Evolutionary conservation across 2,797 vertebrate species (phyloP).

Genomic region (Neopelma chrysocephalum): DNA sequence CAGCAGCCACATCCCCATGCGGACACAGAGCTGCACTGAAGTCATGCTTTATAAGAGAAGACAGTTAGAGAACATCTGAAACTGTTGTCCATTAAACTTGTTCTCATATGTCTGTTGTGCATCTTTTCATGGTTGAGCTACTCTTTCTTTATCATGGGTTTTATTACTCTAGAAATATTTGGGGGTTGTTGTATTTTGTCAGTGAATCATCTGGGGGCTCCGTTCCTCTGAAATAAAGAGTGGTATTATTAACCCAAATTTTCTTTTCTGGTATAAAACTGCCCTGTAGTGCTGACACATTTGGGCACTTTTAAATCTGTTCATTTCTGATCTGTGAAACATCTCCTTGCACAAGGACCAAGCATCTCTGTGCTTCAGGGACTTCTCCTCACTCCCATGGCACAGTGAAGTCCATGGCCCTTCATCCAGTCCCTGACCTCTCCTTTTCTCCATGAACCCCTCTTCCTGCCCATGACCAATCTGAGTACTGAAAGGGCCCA

Average conservation of each 20-base stretch:
- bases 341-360: not conserved
- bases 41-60: not conserved
- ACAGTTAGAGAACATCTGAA: not conserved
- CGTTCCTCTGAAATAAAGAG: not conserved
- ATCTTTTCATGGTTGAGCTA: not conserved
- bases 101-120: not conserved
- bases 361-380: not conserved
- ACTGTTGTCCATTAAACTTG: not conserved
- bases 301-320: not conserved
- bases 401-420: rapidly evolving
- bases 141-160: not conserved
- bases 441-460: not conserved
- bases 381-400: not conserved
- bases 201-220: not conserved
- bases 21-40: not conserved
- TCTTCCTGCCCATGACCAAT: rapidly evolving
- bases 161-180: not conserved
- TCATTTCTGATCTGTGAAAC: not conserved
- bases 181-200: not conserved
- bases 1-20: not conserved
- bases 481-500: not conserved
- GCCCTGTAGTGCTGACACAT: not conserved
- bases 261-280: not conserved
- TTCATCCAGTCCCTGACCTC: not conserved
- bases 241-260: not conserved